Percentiles rank a stretch among this genome's conserved stretches.
phyloP scores from a whole-genome alignment of 2,888 invertebrate species.

The Stenurella melanura region DNA sequence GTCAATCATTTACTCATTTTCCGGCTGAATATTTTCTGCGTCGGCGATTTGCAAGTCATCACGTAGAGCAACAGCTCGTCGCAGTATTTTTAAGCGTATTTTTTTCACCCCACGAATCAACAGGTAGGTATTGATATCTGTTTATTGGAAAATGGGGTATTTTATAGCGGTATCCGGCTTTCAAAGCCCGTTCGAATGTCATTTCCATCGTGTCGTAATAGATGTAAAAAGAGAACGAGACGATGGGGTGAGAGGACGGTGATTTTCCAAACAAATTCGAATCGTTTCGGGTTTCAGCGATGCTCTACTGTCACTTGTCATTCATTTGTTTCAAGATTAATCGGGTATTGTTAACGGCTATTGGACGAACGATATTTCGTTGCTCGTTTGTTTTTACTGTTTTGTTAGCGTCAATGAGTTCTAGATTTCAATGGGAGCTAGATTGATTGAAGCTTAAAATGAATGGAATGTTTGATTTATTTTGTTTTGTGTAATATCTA shows the following conservation, averaged over 20 bases:
- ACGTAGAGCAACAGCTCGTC: constrained; percentile 28
- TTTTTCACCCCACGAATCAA: constrained; percentile 68
- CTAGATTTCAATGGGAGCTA: constrained; percentile 57
- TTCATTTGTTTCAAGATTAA: constrained; percentile 65
- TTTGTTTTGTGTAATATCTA: constrained; percentile 57
- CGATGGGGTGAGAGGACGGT: constrained; percentile 50
- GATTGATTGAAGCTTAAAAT: constrained; percentile 59
- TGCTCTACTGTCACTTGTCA: constrained; percentile 64
- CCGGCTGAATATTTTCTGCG: constrained; percentile 32
- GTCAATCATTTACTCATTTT: constrained; percentile 7
- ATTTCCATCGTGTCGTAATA: constrained; percentile 56
- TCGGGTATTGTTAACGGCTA: constrained; percentile 65
- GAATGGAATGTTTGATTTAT: constrained; percentile 64
- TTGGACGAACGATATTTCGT: constrained; percentile 54
- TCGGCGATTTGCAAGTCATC: constrained; percentile 46
- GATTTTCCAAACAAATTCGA: constrained; percentile 56
- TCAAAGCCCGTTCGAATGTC: constrained; percentile 66
- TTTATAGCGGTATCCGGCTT: constrained; percentile 71
- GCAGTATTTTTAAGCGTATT: constrained; percentile 45
- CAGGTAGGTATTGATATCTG: constrained; percentile 74
- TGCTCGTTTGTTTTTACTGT: constrained; percentile 61
- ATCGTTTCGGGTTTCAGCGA: constrained; percentile 52
- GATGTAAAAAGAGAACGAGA: constrained; percentile 39
- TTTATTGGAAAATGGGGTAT: constrained; percentile 74
- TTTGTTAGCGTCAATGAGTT: constrained; percentile 61